Percentiles rank a stretch among this genome's conserved stretches.
Evolutionary conservation across 2,113 vertebrate species (phyloP).

Genomic region (Pleuronectes platessa): DNA sequence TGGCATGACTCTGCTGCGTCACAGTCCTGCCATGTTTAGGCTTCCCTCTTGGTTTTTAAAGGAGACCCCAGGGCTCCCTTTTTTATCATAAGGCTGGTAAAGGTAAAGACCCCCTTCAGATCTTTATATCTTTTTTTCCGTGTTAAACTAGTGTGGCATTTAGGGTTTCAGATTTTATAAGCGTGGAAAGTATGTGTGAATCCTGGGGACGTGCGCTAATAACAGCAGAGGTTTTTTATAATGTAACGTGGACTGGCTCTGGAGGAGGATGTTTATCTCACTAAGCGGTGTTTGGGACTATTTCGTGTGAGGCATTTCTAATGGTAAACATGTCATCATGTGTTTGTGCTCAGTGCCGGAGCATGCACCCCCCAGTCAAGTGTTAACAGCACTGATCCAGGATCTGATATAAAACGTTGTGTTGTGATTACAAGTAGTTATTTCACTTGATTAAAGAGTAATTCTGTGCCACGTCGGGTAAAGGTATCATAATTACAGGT

Average conservation of each 20-base stretch:
- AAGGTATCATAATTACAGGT: slow-evolving; percentile 1
- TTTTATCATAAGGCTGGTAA: slow-evolving; percentile 17
- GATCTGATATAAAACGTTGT: neutral
- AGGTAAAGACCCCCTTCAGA: neutral
- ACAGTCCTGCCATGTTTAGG: slow-evolving; percentile 22
- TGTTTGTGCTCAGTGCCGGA: slow-evolving; percentile 7
- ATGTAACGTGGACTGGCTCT: slow-evolving; percentile 32
- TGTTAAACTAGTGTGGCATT: slow-evolving; percentile 6
- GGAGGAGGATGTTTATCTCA: slow-evolving; percentile 18
- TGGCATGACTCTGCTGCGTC: slow-evolving; percentile 3
- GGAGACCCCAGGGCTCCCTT: neutral
- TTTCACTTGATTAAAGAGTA: neutral
- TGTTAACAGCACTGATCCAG: slow-evolving; percentile 7
- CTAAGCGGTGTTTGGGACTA: slow-evolving; percentile 29
- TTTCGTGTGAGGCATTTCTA: slow-evolving; percentile 23
- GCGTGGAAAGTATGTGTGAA: slow-evolving; percentile 63
- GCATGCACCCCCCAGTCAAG: neutral
- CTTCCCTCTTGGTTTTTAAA: slow-evolving; percentile 9
- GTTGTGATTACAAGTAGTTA: neutral
- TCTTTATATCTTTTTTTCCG: slow-evolving; percentile 18
- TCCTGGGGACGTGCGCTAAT: slow-evolving; percentile 33
- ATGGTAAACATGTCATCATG: slow-evolving; percentile 22
- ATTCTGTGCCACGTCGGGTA: slow-evolving; percentile 7
- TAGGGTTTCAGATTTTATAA: slow-evolving; percentile 21
- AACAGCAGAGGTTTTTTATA: slow-evolving; percentile 41